Percentiles rank a stretch among this genome's conserved stretches.
Evolutionary conservation across 2,797 vertebrate genomes (phyloP).

Genomic region (Hypotaenidia okinawae): DNA sequence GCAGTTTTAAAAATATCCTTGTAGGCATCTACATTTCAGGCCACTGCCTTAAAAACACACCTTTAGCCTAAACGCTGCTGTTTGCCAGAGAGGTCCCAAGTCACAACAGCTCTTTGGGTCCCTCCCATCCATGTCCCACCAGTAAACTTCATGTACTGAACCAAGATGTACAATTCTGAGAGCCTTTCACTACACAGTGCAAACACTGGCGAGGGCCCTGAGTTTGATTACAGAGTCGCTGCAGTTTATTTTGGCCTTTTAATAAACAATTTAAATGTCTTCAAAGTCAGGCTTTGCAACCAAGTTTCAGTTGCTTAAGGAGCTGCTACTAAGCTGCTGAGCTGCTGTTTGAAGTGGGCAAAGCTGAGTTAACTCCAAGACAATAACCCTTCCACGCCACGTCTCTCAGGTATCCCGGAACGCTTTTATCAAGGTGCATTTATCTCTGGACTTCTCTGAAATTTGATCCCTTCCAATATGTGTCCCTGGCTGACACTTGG

Average conservation of each 20-base stretch:
- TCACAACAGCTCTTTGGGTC: background rate
- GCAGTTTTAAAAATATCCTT: conserved; percentile 53
- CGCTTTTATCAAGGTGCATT: background rate
- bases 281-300: background rate
- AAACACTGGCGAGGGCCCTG: background rate
- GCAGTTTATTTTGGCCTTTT: background rate
- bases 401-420: background rate
- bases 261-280: background rate
- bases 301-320: background rate
- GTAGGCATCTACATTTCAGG: conserved; percentile 24
- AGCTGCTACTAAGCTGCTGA: background rate
- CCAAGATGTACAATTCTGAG: background rate
- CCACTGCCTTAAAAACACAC: conserved; percentile 29
- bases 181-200: background rate
- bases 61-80: conserved; percentile 19
- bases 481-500: background rate
- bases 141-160: background rate
- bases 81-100: background rate
- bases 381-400: background rate
- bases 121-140: background rate
- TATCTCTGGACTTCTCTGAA: background rate
- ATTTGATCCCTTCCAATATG: background rate
- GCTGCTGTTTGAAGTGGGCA: fast-evolving
- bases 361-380: background rate
- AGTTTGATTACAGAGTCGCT: background rate